phyloP scores from a whole-genome alignment of 2,888 invertebrate genomes.

The Trimorus sp. region DNA sequence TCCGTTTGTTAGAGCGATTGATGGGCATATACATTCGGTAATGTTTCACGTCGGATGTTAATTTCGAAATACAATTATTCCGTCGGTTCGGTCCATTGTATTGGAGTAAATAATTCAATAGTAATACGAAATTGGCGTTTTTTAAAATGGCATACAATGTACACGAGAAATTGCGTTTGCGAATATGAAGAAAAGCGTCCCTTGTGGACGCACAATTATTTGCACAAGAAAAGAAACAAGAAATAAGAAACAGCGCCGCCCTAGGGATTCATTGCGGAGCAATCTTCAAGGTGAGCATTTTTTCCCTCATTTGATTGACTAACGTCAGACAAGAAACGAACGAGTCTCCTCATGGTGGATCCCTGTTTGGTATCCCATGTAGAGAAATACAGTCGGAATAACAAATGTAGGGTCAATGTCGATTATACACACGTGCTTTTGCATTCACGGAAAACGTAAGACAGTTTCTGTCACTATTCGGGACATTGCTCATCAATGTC shows the following conservation, averaged over 20 bases:
- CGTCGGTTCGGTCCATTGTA: too few relatives aligned
- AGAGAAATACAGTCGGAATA: slow-evolving; percentile 77
- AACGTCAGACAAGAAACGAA: slow-evolving; percentile 78
- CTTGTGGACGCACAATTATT: slow-evolving; percentile 41
- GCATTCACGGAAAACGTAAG: too few relatives aligned
- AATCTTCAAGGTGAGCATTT: slow-evolving; percentile 78
- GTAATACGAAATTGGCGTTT: not conserved
- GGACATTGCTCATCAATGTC: too few relatives aligned
- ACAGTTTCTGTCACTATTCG: too few relatives aligned
- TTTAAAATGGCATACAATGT: slow-evolving; percentile 16
- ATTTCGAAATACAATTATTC: too few relatives aligned
- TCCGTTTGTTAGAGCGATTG: too few relatives aligned
- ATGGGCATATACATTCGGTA: too few relatives aligned
- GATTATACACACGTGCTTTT: slow-evolving; percentile 65
- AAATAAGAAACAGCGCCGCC: slow-evolving; percentile 61
- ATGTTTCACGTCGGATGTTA: too few relatives aligned
- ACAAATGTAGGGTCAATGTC: slow-evolving; percentile 66
- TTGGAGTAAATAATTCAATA: too few relatives aligned
- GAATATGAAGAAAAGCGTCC: slow-evolving; percentile 35
- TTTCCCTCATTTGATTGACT: slow-evolving; percentile 79
- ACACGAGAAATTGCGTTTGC: slow-evolving; percentile 26
- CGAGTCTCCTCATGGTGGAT: slow-evolving; percentile 74
- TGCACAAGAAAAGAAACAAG: slow-evolving; percentile 52
- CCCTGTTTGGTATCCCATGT: slow-evolving; percentile 80
- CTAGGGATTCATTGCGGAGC: slow-evolving; percentile 74